Conservation (phyloP, 2,888 invertebrate genomes). For the Idaea biselata region DNA sequence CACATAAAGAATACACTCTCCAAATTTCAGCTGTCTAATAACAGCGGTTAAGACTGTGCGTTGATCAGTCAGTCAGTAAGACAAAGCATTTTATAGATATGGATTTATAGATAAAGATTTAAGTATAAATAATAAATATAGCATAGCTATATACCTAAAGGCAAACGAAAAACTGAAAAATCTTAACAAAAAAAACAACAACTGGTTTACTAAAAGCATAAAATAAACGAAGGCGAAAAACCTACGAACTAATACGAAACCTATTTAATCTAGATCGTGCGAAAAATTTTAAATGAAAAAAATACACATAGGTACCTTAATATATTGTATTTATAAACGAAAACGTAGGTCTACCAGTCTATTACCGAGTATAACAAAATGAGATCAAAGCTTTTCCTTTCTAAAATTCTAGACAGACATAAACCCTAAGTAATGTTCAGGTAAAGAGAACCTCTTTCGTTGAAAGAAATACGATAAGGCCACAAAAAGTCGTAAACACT, state of each 20-base stretch:
- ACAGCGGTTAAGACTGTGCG: too few species aligned
- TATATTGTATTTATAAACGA: not conserved
- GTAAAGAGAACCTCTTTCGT: slow-evolving; percentile 23
- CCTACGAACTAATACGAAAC: not conserved
- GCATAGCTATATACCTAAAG: too few species aligned
- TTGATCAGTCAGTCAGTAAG: too few species aligned
- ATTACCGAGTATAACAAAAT: not conserved
- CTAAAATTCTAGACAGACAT: slow-evolving; percentile 15
- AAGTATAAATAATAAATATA: too few species aligned
- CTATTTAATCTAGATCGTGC: not conserved
- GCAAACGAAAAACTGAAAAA: not conserved
- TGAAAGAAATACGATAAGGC: slow-evolving; percentile 21
- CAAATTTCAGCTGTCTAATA: too few species aligned
- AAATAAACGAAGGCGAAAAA: not conserved
- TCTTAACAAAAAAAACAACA: too few species aligned
- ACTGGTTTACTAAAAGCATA: not conserved
- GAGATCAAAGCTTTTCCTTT: slow-evolving; percentile 5
- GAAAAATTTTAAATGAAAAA: not conserved
- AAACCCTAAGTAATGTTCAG: slow-evolving; percentile 20
- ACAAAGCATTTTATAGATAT: too few species aligned
- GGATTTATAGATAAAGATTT: too few species aligned
- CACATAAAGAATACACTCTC: too few species aligned
- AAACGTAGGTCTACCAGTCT: not conserved
- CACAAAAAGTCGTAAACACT: slow-evolving; percentile 32
- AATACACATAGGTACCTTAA: not conserved